phyloP scores from a whole-genome alignment of 2,888 invertebrate genomes.

The Lacanobia wlatinum region DNA sequence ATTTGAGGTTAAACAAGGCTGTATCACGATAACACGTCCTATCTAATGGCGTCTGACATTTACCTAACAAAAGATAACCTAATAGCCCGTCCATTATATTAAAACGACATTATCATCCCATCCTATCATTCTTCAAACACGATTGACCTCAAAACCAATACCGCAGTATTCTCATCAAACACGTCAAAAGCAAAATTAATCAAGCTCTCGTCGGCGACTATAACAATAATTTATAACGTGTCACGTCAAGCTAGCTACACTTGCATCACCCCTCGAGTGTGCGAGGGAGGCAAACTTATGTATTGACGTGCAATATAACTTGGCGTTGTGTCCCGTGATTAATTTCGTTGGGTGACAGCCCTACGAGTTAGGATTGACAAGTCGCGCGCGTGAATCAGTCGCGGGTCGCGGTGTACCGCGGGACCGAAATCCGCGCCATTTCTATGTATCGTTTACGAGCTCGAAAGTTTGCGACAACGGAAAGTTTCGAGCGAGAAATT shows the following conservation, averaged over 20 bases:
- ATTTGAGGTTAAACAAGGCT: slow-evolving; percentile 5
- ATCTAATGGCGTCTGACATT: slow-evolving; percentile 36
- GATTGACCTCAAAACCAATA: slow-evolving; percentile 48
- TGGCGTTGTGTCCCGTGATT: slow-evolving; percentile 57
- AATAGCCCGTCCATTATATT: slow-evolving; percentile 32
- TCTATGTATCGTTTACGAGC: slow-evolving; percentile 53
- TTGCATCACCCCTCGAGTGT: slow-evolving; percentile 51
- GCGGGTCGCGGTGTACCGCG: slow-evolving; percentile 56
- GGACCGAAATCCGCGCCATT: slow-evolving; percentile 51
- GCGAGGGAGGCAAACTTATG: slow-evolving; percentile 57
- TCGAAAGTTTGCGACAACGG: slow-evolving; percentile 45
- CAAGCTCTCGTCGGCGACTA: slow-evolving; percentile 52
- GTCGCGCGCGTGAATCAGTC: slow-evolving; percentile 69
- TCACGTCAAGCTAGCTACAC: slow-evolving; percentile 59
- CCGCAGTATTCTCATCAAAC: slow-evolving; percentile 50
- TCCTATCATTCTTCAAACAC: slow-evolving; percentile 41
- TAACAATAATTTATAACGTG: slow-evolving; percentile 67
- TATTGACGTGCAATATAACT: slow-evolving; percentile 67
- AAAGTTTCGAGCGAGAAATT: slow-evolving; percentile 55
- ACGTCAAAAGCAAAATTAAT: slow-evolving; percentile 65
- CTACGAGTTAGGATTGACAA: slow-evolving; percentile 55
- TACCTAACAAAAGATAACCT: slow-evolving; percentile 23
- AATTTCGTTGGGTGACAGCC: slow-evolving; percentile 63
- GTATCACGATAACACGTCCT: neutral
- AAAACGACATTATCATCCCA: slow-evolving; percentile 32